These are phyloP conservation scores for Merops nubicus DNA, from an alignment of 2,113 vertebrate genomes.

Conservation along the genomic window DNA sequence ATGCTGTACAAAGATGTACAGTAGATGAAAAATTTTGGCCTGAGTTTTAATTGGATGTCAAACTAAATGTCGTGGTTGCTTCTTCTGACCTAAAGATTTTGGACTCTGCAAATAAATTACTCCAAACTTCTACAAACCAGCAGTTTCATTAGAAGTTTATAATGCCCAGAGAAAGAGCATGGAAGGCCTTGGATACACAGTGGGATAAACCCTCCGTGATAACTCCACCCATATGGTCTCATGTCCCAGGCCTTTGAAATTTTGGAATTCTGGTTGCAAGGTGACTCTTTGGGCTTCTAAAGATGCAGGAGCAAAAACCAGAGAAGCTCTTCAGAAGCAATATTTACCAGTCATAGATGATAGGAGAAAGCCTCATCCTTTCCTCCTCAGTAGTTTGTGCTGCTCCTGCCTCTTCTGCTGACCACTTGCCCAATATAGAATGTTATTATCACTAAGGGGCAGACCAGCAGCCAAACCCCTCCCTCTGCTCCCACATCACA, in stretches of 20 bases:
- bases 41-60: conserved; percentile 20
- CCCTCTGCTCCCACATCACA: no score
- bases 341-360: background rate
- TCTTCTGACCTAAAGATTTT: background rate
- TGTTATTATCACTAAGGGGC: no score
- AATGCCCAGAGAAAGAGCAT: background rate
- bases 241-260: background rate
- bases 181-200: background rate
- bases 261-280: background rate
- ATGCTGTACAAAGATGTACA: background rate
- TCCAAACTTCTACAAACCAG: background rate
- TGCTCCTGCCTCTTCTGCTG: no score
- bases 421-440: no score
- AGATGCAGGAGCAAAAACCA: background rate
- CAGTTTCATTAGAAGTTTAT: background rate
- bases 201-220: background rate
- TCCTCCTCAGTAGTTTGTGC: background rate
- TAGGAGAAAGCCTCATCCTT: background rate
- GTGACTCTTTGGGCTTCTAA: background rate
- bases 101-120: background rate
- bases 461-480: no score
- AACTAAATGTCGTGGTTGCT: background rate
- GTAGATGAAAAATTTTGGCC: background rate
- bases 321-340: background rate
- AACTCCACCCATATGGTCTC: background rate